Evolutionary conservation across 2,888 invertebrate species (phyloP).

Genomic region (Dicranocentrus wangi): DNA sequence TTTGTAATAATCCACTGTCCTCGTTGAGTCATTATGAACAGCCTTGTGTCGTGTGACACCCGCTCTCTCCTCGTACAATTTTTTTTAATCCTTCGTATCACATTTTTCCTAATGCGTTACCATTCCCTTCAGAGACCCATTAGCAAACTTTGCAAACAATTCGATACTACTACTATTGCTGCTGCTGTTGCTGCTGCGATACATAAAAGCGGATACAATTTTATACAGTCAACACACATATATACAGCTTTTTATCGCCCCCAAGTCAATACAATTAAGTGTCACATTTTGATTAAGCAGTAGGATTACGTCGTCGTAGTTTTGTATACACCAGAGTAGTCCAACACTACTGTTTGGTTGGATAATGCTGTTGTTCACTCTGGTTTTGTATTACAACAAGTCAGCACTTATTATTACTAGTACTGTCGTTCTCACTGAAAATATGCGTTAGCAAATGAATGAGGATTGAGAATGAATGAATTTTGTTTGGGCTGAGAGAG

Average conservation of each 20-base stretch:
- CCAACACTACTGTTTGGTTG: background rate
- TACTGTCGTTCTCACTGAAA: too few species aligned
- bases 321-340: constrained; percentile 18
- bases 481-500: too few species aligned
- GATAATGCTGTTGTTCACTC: background rate
- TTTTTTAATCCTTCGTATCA: constrained; percentile 24
- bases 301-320: constrained; percentile 65
- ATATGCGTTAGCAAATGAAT: constrained; percentile 14
- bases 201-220: background rate
- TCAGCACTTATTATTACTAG: background rate
- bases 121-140: constrained; percentile 58
- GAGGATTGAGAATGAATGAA: background rate
- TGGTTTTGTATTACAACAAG: background rate
- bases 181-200: too few species aligned
- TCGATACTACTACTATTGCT: too few species aligned
- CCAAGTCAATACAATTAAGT: constrained; percentile 64
- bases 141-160: constrained; percentile 38
- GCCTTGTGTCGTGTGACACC: background rate
- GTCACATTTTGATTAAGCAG: constrained; percentile 71
- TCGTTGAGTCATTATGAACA: constrained; percentile 23
- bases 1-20: constrained; percentile 17
- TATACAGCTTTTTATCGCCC: constrained; percentile 28
- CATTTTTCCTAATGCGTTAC: constrained; percentile 11
- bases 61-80: background rate
- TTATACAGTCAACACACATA: too few species aligned